These are phyloP conservation scores for Oreochromis tanganicae DNA, from an alignment of 2,113 vertebrate species.

Conservation along the genomic window DNA sequence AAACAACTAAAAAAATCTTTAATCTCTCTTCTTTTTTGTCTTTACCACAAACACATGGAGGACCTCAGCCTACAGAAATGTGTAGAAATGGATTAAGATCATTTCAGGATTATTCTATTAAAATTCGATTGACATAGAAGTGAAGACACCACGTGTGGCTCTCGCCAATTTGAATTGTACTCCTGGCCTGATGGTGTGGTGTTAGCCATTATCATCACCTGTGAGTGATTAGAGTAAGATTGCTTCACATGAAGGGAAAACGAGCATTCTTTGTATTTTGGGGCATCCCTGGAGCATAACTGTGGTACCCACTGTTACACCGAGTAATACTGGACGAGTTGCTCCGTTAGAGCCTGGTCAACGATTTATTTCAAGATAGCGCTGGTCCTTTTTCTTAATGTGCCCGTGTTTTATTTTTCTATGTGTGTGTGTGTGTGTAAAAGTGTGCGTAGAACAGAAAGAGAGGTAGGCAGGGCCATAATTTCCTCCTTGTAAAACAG, in stretches of 20 bases:
- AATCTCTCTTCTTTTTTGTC: neutral
- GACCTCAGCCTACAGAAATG: neutral
- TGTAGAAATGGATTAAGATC: neutral
- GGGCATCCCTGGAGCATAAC: neutral
- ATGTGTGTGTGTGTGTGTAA: neutral
- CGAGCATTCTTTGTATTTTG: neutral
- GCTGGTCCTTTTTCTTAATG: neutral
- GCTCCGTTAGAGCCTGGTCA: neutral
- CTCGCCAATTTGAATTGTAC: neutral
- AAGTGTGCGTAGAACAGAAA: neutral
- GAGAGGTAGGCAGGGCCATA: slow-evolving; percentile 32
- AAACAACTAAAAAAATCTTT: neutral
- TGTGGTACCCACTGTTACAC: neutral
- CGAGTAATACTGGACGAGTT: neutral
- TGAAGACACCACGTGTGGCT: neutral
- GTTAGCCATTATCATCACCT: neutral
- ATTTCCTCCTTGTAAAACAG: slow-evolving; percentile 59
- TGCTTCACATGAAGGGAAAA: neutral
- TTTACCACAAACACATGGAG: accelerated
- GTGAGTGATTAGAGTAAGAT: neutral
- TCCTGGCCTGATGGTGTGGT: neutral
- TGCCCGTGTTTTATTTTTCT: neutral
- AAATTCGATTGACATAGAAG: too few species aligned
- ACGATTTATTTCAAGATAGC: neutral
- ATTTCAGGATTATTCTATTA: neutral